Percentiles rank a stretch among this genome's conserved stretches.
phyloP scores from a whole-genome alignment of 2,113 vertebrate genomes.

The Takifugu flavidus region DNA sequence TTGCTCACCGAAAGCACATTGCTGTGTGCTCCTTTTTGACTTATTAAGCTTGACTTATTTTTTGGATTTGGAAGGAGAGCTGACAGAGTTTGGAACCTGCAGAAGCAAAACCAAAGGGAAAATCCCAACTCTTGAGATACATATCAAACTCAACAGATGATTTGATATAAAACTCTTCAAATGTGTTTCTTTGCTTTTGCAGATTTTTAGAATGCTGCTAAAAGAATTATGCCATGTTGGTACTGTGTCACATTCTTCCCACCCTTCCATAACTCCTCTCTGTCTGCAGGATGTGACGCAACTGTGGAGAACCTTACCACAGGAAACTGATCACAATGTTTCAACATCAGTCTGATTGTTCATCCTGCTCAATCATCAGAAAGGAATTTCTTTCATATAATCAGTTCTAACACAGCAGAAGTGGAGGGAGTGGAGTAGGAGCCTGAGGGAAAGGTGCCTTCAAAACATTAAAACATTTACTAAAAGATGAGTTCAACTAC shows the following conservation, averaged over 20 bases:
- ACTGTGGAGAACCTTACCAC: conserved; percentile 9
- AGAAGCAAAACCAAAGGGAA: neutral
- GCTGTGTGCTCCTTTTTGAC: conserved; percentile 4
- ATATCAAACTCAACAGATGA: conserved; percentile 21
- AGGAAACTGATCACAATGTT: conserved; percentile 27
- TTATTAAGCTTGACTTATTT: no score
- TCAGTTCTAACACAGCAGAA: neutral
- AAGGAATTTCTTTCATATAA: conserved; percentile 31
- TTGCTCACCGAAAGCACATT: conserved; percentile 14
- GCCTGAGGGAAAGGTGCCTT: no score
- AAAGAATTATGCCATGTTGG: neutral
- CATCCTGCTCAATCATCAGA: conserved; percentile 30
- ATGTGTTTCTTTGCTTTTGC: neutral
- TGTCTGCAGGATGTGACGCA: conserved; percentile 44
- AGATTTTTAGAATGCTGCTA: no score
- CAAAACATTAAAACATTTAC: no score
- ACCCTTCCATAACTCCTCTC: conserved; percentile 15
- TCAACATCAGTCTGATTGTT: conserved; percentile 38
- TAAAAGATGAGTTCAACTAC: no score
- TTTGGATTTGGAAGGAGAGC: no score
- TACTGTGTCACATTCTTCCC: conserved; percentile 13
- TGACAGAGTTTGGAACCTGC: no score
- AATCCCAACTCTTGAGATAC: conserved; percentile 21
- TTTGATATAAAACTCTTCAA: neutral
- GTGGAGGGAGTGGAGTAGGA: no score